Conservation (phyloP, 2,113 vertebrate species). For the Columbina picui region DNA sequence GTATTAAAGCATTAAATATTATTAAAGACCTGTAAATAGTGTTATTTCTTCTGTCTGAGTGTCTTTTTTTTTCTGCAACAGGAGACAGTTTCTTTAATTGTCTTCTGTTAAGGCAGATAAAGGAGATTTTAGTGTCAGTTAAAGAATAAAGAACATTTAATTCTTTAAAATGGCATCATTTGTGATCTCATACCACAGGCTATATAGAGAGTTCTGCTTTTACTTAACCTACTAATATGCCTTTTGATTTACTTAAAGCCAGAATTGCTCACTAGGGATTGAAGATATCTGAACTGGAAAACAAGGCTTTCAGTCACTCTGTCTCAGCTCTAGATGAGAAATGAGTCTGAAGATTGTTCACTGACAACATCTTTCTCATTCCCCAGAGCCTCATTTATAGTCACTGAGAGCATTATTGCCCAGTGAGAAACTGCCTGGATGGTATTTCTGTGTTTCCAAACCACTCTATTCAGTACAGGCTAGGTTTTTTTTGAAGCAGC, state of each 20-base stretch:
- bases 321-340: neutral
- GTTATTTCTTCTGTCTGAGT: neutral
- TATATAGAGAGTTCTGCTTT: neutral
- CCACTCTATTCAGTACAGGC: neutral
- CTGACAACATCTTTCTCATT: neutral
- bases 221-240: neutral
- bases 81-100: neutral
- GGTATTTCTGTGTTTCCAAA: neutral
- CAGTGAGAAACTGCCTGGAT: neutral
- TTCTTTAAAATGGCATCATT: neutral
- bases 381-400: neutral
- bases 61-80: neutral
- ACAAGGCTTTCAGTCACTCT: slow-evolving; percentile 11
- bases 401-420: neutral
- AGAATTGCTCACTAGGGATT: neutral
- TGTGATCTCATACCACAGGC: neutral
- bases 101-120: neutral
- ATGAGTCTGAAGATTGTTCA: neutral
- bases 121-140: neutral
- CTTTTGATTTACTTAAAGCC: slow-evolving; percentile 23
- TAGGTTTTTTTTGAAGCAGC: neutral
- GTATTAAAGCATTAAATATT: neutral
- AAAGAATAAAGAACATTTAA: neutral
- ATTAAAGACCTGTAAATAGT: neutral
- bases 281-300: slow-evolving; percentile 26